A percentile compares a stretch with the other conserved stretches of the same genome.
These are phyloP conservation scores for Zaprionus obscuricornis DNA, from an alignment of 2,888 invertebrate genomes.

Conservation along the genomic window DNA sequence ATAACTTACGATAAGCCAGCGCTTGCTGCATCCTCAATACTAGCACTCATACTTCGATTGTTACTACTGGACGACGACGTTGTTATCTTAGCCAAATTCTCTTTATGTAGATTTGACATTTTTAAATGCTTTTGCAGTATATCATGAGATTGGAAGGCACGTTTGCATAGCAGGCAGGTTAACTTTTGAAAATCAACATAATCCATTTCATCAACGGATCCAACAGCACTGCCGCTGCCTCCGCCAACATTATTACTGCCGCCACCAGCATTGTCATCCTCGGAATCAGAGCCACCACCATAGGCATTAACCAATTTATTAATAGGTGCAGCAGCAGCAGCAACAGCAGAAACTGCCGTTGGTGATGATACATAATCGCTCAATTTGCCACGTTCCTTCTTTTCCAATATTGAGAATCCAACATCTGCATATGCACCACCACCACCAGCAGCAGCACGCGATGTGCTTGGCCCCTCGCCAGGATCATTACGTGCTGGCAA, in stretches of 20 bases:
- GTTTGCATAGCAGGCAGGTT: slow-evolving; percentile 96
- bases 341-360: too few species aligned
- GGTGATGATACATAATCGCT: slow-evolving; percentile 73
- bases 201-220: slow-evolving; percentile 87
- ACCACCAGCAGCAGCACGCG: slow-evolving; percentile 38
- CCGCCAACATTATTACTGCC: neutral
- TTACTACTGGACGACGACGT: too few species aligned
- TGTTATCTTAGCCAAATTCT: slow-evolving; percentile 87
- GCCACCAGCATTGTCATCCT: slow-evolving; percentile 63
- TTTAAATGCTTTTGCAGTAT: slow-evolving; percentile 95
- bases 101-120: slow-evolving; percentile 96
- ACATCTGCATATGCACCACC: slow-evolving; percentile 92
- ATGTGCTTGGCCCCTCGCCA: slow-evolving; percentile 58
- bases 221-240: neutral
- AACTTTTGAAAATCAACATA: slow-evolving; percentile 94
- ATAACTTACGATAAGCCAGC: slow-evolving; percentile 56
- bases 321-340: slow-evolving; percentile 30
- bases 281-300: slow-evolving; percentile 90
- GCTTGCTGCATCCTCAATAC: slow-evolving; percentile 26
- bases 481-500: slow-evolving; percentile 60
- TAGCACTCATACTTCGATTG: slow-evolving; percentile 5
- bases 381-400: slow-evolving; percentile 85
- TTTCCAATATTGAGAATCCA: slow-evolving; percentile 95
- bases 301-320: slow-evolving; percentile 89
- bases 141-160: slow-evolving; percentile 95